Conservation (phyloP, 2,888 invertebrate genomes). For the Nemotelus pantherinus region DNA sequence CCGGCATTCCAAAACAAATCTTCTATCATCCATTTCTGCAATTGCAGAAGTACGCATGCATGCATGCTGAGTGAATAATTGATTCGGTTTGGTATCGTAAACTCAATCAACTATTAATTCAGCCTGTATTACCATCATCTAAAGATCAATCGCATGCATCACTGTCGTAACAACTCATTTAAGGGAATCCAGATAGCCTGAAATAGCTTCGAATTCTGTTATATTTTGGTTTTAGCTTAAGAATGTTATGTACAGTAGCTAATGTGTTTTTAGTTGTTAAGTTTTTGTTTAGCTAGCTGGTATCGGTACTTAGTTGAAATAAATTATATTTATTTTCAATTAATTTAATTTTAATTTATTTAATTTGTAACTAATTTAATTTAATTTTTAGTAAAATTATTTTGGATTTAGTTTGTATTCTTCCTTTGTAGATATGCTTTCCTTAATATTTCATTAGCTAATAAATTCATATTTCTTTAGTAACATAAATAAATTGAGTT, state of each 20-base stretch:
- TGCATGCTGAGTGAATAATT: slow-evolving; percentile 16
- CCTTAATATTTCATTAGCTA: neutral
- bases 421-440: neutral
- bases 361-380: slow-evolving; percentile 1
- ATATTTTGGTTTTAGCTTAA: neutral
- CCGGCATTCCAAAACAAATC: neutral
- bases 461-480: no score
- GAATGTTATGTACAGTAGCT: slow-evolving; percentile 14
- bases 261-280: slow-evolving; percentile 6
- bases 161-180: neutral
- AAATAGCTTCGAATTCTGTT: neutral
- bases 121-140: neutral
- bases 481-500: neutral
- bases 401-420: neutral
- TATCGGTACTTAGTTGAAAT: neutral
- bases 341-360: slow-evolving; percentile 3
- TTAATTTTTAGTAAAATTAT: neutral
- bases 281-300: slow-evolving; percentile 9
- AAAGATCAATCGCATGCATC: neutral
- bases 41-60: neutral
- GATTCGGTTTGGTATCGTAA: neutral
- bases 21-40: slow-evolving; percentile 18
- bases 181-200: slow-evolving; percentile 10
- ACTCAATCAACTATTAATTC: slow-evolving; percentile 30
- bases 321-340: neutral